Base-by-base conservation (phyloP, 2,888 invertebrate genomes). In the Oxycera nigricornis region DNA sequence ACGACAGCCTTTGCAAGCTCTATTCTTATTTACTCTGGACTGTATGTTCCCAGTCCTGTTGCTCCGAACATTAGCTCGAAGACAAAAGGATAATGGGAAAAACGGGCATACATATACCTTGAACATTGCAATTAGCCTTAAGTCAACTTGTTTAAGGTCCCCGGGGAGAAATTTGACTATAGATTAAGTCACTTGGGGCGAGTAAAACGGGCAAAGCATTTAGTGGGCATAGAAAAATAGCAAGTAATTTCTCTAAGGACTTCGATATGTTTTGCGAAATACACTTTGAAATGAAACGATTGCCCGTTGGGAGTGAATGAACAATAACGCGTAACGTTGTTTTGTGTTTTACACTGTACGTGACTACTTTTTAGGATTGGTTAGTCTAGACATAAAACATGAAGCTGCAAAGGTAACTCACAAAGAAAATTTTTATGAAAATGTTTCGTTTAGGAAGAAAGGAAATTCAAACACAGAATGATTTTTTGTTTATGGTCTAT, bases 161-260 rank as follows among this genome's bases (percentile, higher is more conserved):
- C 57, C 24, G n/a, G 9, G 3, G 28, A 57, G 28, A 26, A 26
- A 17, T 20, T 26, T 57, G 24, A n/a, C n/a, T 28, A 57, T 26
- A 57, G 24, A 14, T 57, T 1, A 24, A 57, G n/a, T 14, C 24
- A 28, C 57, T 57, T 26, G 26, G 3, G 14, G 7, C 14, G 28
- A 26, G 24, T 11, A 57, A 26, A 57, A 46, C 46, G 17, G 17
- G 17, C 46, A 46, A 3, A 3, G 17, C 2, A 22, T 4, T 28
- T 55, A 11, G 55, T 9, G 22, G 22, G 24, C 9, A 11, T 14
- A 26, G 28, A 46, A 57, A 9, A 57, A 14, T 14, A 57, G 57
- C n/a, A 26, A 57, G n/a, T 57, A 26, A 57, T 57, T 57, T 57
- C 57, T 57, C 57, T 26, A 9, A 57, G 57, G 57, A 26, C 14